phyloP scores from a whole-genome alignment of 2,888 invertebrate species.

The Pollenia griseotomentosa region DNA sequence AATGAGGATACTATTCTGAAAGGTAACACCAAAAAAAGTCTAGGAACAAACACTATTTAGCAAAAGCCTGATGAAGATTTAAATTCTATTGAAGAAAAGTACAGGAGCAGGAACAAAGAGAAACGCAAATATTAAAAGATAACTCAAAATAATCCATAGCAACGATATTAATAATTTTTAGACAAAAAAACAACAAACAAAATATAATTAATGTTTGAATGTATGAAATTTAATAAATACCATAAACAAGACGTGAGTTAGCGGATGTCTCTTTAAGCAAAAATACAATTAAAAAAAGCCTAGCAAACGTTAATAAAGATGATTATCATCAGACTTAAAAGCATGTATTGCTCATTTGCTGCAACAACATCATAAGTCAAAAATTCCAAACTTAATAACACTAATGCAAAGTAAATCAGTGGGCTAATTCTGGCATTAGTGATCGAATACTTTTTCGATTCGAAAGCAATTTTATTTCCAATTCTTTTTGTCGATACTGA shows the following conservation, averaged over 20 bases:
- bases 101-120: slow-evolving; percentile 28
- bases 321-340: slow-evolving; percentile 34
- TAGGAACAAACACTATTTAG: slow-evolving; percentile 25
- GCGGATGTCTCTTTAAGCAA: slow-evolving; percentile 6
- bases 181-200: slow-evolving; percentile 6
- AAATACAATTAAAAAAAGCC: neutral
- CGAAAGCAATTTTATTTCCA: no score
- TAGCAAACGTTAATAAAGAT: slow-evolving; percentile 8
- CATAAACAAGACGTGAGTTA: slow-evolving; percentile 20
- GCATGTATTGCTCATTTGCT: no score
- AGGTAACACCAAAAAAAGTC: slow-evolving; percentile 15
- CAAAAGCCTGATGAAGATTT: slow-evolving; percentile 23
- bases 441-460: no score
- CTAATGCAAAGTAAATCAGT: no score
- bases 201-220: neutral
- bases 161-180: slow-evolving; percentile 48
- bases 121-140: slow-evolving; percentile 36
- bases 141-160: slow-evolving; percentile 17
- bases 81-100: slow-evolving; percentile 10
- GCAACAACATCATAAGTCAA: no score
- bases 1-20: slow-evolving; percentile 40
- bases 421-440: no score
- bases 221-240: neutral
- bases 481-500: no score
- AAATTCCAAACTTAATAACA: no score